Conservation (phyloP, 2,797 vertebrate genomes). For the Champsocephalus esox region DNA sequence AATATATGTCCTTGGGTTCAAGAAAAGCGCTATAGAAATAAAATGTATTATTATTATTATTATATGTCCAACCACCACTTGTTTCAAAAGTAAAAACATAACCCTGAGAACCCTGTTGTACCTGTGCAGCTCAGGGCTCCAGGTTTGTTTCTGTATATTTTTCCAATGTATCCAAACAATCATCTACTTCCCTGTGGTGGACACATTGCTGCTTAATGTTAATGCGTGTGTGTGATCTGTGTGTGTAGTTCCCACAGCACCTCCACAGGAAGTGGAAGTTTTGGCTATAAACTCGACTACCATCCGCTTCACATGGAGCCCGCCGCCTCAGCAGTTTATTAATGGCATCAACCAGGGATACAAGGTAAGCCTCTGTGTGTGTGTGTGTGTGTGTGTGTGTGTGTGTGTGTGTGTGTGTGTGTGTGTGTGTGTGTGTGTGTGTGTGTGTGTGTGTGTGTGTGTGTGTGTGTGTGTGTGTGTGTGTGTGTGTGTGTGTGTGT, state of each 20-base stretch:
- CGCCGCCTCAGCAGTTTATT: constrained; percentile 96
- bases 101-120: constrained; percentile 10
- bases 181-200: constrained; percentile 16
- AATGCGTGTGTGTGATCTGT: constrained; percentile 4
- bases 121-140: background rate
- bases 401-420: constrained; percentile 19
- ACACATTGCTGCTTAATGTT: constrained; percentile 31
- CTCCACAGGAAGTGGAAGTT: constrained; percentile 91
- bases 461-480: constrained; percentile 18
- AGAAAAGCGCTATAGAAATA: too few species aligned
- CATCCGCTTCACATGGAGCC: constrained; percentile 93
- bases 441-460: constrained; percentile 12
- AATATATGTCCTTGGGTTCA: constrained; percentile 15
- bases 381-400: constrained; percentile 3
- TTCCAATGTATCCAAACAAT: constrained; percentile 1
- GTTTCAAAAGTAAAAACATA: constrained; percentile 11
- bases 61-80: constrained; percentile 15
- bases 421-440: constrained; percentile 19
- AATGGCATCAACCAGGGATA: constrained; percentile 98
- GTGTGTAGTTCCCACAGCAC: constrained; percentile 92
- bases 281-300: constrained; percentile 93
- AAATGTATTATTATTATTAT: too few species aligned
- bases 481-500: background rate
- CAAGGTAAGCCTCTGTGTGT: constrained; percentile 86
- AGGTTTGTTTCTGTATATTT: background rate